Conservation (phyloP, 2,113 vertebrate genomes). For the Genyomyrus donnyi region DNA sequence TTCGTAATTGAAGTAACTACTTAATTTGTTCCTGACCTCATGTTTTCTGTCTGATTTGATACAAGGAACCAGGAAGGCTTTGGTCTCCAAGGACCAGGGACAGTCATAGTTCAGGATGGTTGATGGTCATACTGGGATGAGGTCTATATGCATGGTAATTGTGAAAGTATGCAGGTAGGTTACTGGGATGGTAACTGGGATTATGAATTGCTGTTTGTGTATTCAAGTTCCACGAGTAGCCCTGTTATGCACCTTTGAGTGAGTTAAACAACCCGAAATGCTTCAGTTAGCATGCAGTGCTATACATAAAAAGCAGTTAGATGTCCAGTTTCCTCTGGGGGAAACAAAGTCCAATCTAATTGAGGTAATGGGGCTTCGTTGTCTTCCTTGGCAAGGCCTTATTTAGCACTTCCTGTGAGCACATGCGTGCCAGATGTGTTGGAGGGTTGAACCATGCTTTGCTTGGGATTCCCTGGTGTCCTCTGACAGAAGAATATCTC, state of each 20-base stretch:
- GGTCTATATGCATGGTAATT: background rate
- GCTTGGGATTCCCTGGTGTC: background rate
- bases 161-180: background rate
- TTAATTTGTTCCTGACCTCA: background rate
- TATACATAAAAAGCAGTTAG: background rate
- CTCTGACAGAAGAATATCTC: background rate
- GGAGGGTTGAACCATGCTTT: background rate
- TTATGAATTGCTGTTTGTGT: background rate
- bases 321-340: background rate
- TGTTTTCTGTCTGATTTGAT: background rate
- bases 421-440: background rate
- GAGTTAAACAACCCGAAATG: background rate
- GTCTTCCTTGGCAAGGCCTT: background rate
- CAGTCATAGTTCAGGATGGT: background rate
- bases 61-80: background rate
- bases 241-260: background rate
- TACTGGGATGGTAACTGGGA: background rate
- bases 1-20: background rate
- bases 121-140: background rate
- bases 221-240: background rate
- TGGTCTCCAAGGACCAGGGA: background rate
- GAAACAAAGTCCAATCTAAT: background rate
- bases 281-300: background rate
- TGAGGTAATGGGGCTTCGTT: background rate
- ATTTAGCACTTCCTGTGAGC: background rate